A percentile compares a stretch with the other conserved stretches of the same genome.
phyloP scores from a whole-genome alignment of 2,888 invertebrate species.

The Nasonia oneida region DNA sequence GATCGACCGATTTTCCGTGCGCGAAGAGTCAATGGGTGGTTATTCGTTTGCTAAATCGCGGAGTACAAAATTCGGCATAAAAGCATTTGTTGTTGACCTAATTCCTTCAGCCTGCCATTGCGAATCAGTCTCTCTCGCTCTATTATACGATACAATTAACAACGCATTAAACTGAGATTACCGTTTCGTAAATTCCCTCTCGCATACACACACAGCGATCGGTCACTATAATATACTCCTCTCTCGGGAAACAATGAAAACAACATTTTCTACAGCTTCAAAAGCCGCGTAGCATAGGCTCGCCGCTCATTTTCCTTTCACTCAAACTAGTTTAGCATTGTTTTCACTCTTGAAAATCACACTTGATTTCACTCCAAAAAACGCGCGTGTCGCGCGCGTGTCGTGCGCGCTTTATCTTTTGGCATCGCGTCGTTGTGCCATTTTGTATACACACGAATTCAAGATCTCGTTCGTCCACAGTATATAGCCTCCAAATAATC shows the following conservation, averaged over 20 bases:
- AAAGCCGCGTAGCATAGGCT: neutral
- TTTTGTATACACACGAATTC: neutral
- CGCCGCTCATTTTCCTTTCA: neutral
- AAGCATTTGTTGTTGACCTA: neutral
- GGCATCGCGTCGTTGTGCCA: no score
- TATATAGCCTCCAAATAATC: neutral
- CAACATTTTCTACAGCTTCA: slow-evolving; percentile 14
- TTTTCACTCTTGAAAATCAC: slow-evolving; percentile 17
- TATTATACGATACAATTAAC: neutral
- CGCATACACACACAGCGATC: neutral
- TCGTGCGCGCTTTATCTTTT: no score
- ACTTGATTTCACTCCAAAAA: neutral
- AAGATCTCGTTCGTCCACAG: neutral
- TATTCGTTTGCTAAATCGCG: no score
- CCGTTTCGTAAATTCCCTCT: neutral
- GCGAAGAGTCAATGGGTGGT: no score
- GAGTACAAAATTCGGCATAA: no score
- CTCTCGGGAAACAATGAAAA: slow-evolving; percentile 5
- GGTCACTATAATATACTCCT: no score
- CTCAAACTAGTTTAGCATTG: slow-evolving; percentile 11
- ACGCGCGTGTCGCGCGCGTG: no score
- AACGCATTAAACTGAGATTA: slow-evolving; percentile 3
- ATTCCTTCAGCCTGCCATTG: neutral
- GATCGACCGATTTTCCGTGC: no score
- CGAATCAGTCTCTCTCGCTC: neutral